Percentiles rank a stretch among this genome's conserved stretches.
phyloP scores from a whole-genome alignment of 37 sponge, comb jelly and placozoan genomes.

The Theonella swinhoei region DNA sequence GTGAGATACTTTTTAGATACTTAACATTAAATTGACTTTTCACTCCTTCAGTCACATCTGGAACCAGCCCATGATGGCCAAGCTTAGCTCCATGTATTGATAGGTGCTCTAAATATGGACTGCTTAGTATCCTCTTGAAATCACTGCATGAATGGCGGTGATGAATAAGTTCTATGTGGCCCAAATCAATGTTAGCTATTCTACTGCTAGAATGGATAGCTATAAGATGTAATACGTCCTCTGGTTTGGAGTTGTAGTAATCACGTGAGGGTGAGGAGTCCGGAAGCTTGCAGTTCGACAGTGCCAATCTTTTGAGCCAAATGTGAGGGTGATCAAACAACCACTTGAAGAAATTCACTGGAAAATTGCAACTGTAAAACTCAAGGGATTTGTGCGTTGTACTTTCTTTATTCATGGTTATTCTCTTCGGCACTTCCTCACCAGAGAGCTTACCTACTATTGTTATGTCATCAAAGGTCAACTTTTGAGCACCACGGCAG shows the following conservation, averaged over 20 bases:
- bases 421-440: neutral
- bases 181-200: neutral
- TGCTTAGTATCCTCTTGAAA: neutral
- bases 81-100: neutral
- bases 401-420: neutral
- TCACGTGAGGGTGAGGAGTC: neutral
- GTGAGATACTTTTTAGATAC: neutral
- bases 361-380: neutral
- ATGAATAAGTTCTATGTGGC: neutral
- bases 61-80: neutral
- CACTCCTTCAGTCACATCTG: neutral
- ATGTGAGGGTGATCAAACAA: neutral
- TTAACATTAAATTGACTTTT: neutral
- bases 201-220: neutral
- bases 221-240: neutral
- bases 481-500: neutral
- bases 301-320: neutral
- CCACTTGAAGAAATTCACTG: neutral
- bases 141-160: neutral
- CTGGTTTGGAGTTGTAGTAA: neutral
- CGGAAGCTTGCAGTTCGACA: neutral
- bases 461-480: neutral
- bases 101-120: neutral
- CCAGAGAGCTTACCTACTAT: neutral
- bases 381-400: neutral